phyloP scores from a whole-genome alignment of 2,888 invertebrate species.

The Microctonus hyperodae region DNA sequence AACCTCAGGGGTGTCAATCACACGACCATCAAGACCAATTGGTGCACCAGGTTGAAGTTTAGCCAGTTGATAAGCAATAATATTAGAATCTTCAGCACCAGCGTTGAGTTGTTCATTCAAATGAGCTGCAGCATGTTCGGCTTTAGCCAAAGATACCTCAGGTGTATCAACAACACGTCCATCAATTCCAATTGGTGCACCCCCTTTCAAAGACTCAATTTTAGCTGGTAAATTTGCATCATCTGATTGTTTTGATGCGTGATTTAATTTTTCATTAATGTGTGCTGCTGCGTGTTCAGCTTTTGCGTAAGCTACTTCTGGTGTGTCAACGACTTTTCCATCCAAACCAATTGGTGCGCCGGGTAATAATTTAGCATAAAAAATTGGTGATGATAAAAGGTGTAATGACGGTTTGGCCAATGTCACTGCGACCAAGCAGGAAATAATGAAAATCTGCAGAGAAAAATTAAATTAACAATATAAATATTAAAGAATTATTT shows the following conservation, averaged over 20 bases:
- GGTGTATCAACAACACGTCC: slow-evolving; percentile 48
- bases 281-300: slow-evolving; percentile 48
- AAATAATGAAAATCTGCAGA: slow-evolving; percentile 42
- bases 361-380: slow-evolving; percentile 35
- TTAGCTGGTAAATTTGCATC: slow-evolving; percentile 23
- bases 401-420: slow-evolving; percentile 42
- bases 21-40: slow-evolving; percentile 56
- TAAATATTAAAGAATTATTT: neutral
- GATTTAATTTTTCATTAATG: slow-evolving; percentile 48
- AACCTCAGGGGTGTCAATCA: slow-evolving; percentile 59
- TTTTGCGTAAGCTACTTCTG: slow-evolving; percentile 48
- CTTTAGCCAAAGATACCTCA: slow-evolving; percentile 47
- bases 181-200: slow-evolving; percentile 41
- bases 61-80: slow-evolving; percentile 25
- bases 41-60: slow-evolving; percentile 46
- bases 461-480: neutral
- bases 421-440: slow-evolving; percentile 44
- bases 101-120: slow-evolving; percentile 44
- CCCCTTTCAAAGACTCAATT: slow-evolving; percentile 11
- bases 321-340: slow-evolving; percentile 47
- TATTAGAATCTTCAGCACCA: slow-evolving; percentile 22
- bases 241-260: slow-evolving; percentile 25
- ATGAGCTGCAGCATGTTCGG: slow-evolving; percentile 49
- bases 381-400: slow-evolving; percentile 30
- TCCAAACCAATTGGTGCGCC: slow-evolving; percentile 48